Base-by-base conservation (phyloP, 2,888 invertebrate genomes). In the Leucophenga montana region DNA sequence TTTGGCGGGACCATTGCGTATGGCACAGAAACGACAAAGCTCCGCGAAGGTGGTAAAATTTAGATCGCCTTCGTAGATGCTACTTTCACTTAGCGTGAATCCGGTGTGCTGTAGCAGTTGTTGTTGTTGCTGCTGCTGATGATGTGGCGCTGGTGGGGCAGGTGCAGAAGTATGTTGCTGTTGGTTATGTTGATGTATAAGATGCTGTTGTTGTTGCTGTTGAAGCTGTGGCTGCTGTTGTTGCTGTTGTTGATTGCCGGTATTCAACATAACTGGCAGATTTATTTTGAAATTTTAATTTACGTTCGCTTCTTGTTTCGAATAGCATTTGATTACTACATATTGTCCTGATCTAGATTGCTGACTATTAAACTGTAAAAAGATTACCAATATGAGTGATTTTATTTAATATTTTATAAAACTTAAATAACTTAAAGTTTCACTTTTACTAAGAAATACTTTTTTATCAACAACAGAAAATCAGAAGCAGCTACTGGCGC, bases 1-100 rank as follows among this genome's bases (percentile, higher is more conserved):
- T 87, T 93, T 90, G 80, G 92, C 91, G 78, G 92, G 92, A 75
- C 92, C 93, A 85, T 92, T 92, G 89, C 92, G 93, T 79, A 93
- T 89, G 79, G 93, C 92, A 87, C 93, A 93, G 77, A 93, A 90
- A 85, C 93, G 90, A 87, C 93, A 93, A 79, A 93, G 90, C 90
- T 93, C 93, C 76, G 92, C 91, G 89, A 93, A 93, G 85, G 91
- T 91, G 83, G 91, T 90, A 88, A 92, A 92, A 89, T 92, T 93
- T 84, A 93, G 91, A 88, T 92, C 92, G 71, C 89, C 89, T 64
- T 82, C 79, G 64, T 79, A 79, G 31, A 56, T 13, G 18, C 22
- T 61, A 11, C 16, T 20, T 46, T 27, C 16, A 31, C 31, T 31
- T 18, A 53, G 39, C 20, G 59, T 31, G 27, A 46, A 48, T 46